Evolutionary conservation across 2,113 vertebrate genomes (phyloP), one percentile per base, ranked within the genome.

Genomic region (Sterrhoptilus dennistouni): DNA sequence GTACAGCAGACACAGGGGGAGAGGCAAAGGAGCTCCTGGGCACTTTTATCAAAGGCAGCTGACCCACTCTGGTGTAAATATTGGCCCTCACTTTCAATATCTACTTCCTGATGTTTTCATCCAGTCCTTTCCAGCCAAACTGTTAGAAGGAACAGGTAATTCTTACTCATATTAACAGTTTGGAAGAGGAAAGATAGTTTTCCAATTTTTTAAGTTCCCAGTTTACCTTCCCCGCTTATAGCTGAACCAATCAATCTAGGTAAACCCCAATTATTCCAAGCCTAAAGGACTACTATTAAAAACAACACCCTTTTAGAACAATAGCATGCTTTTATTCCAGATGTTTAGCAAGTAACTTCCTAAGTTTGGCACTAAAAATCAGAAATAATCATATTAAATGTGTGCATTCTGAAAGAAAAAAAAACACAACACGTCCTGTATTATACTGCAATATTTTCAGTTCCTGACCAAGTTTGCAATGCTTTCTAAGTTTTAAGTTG

Each of bases 21-120:
- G 36, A 65, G 11, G 31, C n/a, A 42, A 70, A 75, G 50, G 12
- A 40, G 47, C 33, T 11, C 59, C 40, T 24, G 57, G 33, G 25
- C 9, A 17, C 31, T 81, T 75, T 17, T 9, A 54, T 6, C 16
- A 50, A 40, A 40, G 38, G 38, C 28, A 59, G 12, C 35, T 49
- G 38, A 72, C 5, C 38, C 0, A 0, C 28, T 65, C 31, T 14
- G 24, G 12, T 35, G 44, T 38, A 65, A 81, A 57, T 4, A 52
- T 5, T 7, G 8, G 29, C 23, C 40, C 11, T 59, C 1, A 1
- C 10, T 57, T 81, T 31, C 17, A 13, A 10, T 12, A 8, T 21
- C 56, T 56, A 28, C 33, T 84, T 85, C 27, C 13, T 17, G 7
- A 27, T 35, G 17, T 49, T 44, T 53, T 80, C 59, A 56, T 29